Evolutionary conservation across 2,888 invertebrate species (phyloP).

Genomic region (Drosophila mercatorum): DNA sequence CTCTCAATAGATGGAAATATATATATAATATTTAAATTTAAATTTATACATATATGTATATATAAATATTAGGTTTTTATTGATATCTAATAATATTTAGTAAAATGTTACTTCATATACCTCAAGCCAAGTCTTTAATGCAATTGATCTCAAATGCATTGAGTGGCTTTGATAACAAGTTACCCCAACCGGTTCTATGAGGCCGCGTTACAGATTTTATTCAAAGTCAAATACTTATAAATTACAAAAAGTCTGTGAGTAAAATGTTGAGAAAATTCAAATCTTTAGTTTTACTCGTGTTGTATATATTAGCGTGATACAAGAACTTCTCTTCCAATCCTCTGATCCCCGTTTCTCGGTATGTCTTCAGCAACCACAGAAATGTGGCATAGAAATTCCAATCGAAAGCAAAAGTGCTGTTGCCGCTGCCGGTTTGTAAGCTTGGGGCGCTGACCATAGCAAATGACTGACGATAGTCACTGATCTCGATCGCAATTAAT

Average conservation of each 20-base stretch:
- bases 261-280: not conserved
- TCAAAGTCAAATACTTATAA: slow-evolving; percentile 15
- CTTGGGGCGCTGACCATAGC: slow-evolving; percentile 2
- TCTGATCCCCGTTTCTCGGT: too few relatives aligned
- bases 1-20: too few relatives aligned
- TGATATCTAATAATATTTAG: not conserved
- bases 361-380: not conserved
- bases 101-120: not conserved
- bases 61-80: too few relatives aligned
- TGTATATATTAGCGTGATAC: too few relatives aligned
- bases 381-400: slow-evolving; percentile 7
- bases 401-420: slow-evolving; percentile 14
- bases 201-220: not conserved
- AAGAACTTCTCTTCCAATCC: not conserved
- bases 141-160: not conserved
- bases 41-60: too few relatives aligned
- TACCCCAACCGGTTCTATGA: not conserved
- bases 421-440: slow-evolving; percentile 19
- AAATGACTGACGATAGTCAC: slow-evolving; percentile 8
- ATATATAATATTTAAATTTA: too few relatives aligned
- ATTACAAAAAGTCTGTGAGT: not conserved
- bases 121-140: not conserved
- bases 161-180: not conserved
- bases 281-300: too few relatives aligned
- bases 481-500: slow-evolving; percentile 47